phyloP scores from a whole-genome alignment of 2,113 vertebrate species.

The Eulemur rufifrons region DNA sequence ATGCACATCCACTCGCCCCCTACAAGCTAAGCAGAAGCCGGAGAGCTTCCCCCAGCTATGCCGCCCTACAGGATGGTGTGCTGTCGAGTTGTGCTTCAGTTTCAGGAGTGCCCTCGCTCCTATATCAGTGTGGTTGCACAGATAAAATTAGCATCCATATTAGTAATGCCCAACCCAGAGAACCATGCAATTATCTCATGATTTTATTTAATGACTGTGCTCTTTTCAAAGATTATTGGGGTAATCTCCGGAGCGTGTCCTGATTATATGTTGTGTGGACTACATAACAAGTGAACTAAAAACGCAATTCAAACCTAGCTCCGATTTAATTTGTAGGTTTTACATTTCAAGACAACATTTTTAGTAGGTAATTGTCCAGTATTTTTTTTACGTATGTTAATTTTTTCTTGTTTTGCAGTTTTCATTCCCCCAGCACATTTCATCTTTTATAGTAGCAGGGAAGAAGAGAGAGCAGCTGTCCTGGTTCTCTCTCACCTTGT shows the following conservation, averaged over 20 bases:
- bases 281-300: constrained; percentile 62
- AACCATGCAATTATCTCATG: constrained; percentile 75
- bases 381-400: constrained; percentile 27
- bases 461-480: not conserved
- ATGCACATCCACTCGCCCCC: not conserved
- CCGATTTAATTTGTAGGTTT: constrained; percentile 79
- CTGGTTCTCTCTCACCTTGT: not conserved
- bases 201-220: constrained; percentile 76
- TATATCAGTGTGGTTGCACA: not conserved
- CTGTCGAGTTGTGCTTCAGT: not conserved
- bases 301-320: constrained; percentile 69
- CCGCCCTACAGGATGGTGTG: not conserved
- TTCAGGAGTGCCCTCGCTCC: not conserved
- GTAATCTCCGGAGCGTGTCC: constrained; percentile 71
- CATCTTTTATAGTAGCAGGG: not conserved
- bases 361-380: constrained; percentile 58
- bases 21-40: not conserved
- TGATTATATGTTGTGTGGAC: constrained; percentile 75
- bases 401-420: not conserved
- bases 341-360: constrained; percentile 64
- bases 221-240: constrained; percentile 75
- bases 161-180: constrained; percentile 43
- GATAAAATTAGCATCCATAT: constrained; percentile 63
- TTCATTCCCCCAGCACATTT: not conserved
- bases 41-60: not conserved